phyloP scores from a whole-genome alignment of 2,113 vertebrate species.

The Psephotus haematonotus region DNA sequence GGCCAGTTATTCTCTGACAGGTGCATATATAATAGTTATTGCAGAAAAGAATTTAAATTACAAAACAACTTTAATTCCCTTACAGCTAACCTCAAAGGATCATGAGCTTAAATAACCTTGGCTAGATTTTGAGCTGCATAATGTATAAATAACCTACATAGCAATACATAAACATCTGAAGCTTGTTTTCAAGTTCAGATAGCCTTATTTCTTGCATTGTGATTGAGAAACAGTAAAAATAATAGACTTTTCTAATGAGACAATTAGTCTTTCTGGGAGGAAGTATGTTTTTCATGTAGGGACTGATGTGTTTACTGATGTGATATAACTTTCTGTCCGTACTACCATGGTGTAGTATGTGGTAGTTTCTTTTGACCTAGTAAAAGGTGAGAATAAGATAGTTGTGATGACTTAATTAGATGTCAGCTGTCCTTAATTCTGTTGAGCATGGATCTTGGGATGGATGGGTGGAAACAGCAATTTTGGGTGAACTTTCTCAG shows the following conservation, averaged over 20 bases:
- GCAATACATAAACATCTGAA: neutral
- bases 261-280: neutral
- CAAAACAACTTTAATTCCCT: neutral
- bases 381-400: neutral
- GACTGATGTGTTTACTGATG: neutral
- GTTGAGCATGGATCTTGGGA: neutral
- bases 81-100: neutral
- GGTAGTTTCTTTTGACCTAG: neutral
- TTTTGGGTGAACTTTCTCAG: neutral
- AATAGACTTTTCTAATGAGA: neutral
- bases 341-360: neutral
- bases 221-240: neutral
- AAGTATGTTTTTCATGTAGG: neutral
- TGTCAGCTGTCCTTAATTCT: neutral
- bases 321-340: neutral
- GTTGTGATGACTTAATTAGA: neutral
- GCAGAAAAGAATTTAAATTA: constrained; percentile 4
- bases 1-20: neutral
- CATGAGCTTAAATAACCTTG: constrained; percentile 12
- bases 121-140: neutral
- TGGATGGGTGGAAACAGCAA: neutral
- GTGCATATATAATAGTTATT: neutral
- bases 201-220: neutral
- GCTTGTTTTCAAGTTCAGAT: neutral
- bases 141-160: neutral